Evolutionary conservation across 1,140 invertebrate species (phyloP), one percentile per base, ranked within the genome.

Genomic region (Papilio machaon): DNA sequence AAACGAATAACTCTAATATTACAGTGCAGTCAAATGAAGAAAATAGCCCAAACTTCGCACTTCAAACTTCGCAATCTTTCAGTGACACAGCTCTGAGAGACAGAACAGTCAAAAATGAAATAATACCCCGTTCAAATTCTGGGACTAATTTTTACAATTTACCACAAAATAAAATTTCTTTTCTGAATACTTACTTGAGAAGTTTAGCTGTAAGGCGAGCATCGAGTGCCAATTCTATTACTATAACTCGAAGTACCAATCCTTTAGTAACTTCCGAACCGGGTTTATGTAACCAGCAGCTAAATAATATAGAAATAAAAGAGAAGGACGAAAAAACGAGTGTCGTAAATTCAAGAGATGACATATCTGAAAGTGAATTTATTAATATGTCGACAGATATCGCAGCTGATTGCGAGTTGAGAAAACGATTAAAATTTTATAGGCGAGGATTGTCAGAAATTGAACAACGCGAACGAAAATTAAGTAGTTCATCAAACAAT

Each of bases 131-230:
- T 49, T 94, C 92, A 47, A 90, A 92, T 82, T 94, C 93, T 11
- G 89, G 89, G 67, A 83, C 87, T 80, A 78, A 15, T 60, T 79
- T 88, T 60, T 94, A 93, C 80, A 87, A 88, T 60, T 88, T 87
- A 13, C 92, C 93, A n/a, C 87, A 88, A 82, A 94, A 94, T 86
- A 94, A 95, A 82, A 87, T 95, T 85, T 94, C 91, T 38, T 95
- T 95, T 85, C 88, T 95, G 46, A 94, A 95, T 81, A 95, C 94
- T 85, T 95, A 95, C 82, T 89, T 95, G 83, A 95, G 92, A 89
- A 95, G 95, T 87, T 91, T 95, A 91, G 92, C 91, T 78, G 85
- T 86, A 11, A 89, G 92, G 78, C 89, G 89, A 82, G 85, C 83
- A 80, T 87, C 89, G 86, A 93, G 91, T 92, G 89, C 89, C 81